phyloP scores from a whole-genome alignment of 2,797 vertebrate genomes.

The Anableps anableps region DNA sequence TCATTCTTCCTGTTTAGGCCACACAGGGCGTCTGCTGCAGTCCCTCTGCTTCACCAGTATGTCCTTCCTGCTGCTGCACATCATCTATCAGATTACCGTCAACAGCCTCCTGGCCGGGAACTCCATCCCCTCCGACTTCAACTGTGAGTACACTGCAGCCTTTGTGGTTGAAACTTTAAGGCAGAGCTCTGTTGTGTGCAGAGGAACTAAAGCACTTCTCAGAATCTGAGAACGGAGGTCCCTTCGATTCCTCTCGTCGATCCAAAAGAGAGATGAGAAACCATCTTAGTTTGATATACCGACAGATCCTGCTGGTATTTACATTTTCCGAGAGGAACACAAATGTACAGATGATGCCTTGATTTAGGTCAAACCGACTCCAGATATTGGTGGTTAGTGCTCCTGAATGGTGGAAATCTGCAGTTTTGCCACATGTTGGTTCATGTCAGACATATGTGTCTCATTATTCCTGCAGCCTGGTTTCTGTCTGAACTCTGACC shows the following conservation, averaged over 20 bases:
- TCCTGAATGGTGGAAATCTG: not conserved
- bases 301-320: not conserved
- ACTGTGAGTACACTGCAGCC: slow-evolving; percentile 88
- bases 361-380: not conserved
- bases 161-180: slow-evolving; percentile 26
- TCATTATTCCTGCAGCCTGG: slow-evolving; percentile 38
- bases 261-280: not conserved
- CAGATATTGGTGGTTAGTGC: not conserved
- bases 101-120: slow-evolving; percentile 90
- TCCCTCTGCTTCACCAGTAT: slow-evolving; percentile 95
- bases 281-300: not conserved
- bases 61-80: slow-evolving; percentile 94
- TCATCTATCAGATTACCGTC: slow-evolving; percentile 97
- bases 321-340: not conserved
- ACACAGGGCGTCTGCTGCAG: slow-evolving; percentile 94
- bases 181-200: slow-evolving; percentile 12
- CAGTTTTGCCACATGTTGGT: slow-evolving; percentile 5
- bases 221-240: slow-evolving; percentile 8
- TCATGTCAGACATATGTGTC: slow-evolving; percentile 30
- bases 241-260: not conserved
- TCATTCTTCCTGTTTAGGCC: slow-evolving; percentile 81
- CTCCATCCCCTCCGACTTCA: slow-evolving; percentile 84
- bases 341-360: not conserved
- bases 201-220: slow-evolving; percentile 15
- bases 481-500: slow-evolving; percentile 49